These are phyloP conservation scores for Sebastes flavidus DNA, from an alignment of 2,797 vertebrate species.

Conservation along the genomic window DNA sequence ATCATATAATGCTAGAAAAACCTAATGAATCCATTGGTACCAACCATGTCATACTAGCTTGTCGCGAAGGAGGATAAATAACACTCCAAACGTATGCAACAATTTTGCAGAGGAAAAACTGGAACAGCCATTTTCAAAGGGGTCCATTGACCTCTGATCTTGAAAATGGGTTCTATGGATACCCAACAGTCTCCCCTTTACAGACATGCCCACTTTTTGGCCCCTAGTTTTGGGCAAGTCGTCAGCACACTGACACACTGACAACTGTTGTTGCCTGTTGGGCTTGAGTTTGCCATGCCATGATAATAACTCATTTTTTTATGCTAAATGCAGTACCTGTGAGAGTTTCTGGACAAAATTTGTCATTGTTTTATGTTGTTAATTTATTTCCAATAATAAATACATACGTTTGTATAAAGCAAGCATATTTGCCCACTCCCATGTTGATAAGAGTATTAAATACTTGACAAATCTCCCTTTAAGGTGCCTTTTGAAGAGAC, in stretches of 20 bases:
- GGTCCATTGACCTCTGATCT: too few relatives aligned
- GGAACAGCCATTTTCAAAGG: neutral
- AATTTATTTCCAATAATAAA: neutral
- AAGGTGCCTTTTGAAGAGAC: too few relatives aligned
- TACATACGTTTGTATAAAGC: neutral
- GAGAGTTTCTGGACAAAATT: neutral
- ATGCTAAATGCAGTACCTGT: neutral
- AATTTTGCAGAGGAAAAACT: neutral
- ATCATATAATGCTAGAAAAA: fast-evolving
- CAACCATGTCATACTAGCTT: neutral
- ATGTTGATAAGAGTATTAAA: too few relatives aligned
- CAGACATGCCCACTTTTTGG: too few relatives aligned
- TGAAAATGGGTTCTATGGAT: too few relatives aligned
- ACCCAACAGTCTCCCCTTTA: too few relatives aligned
- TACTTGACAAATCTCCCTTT: too few relatives aligned
- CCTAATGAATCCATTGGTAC: fast-evolving
- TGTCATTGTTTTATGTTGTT: neutral
- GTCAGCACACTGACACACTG: too few relatives aligned
- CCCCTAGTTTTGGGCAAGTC: too few relatives aligned
- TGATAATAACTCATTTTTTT: fast-evolving
- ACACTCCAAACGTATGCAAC: neutral
- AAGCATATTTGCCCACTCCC: neutral
- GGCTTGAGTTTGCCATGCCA: too few relatives aligned
- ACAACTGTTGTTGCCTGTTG: too few relatives aligned
- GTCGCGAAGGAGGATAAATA: too few relatives aligned